Percentiles rank a stretch among this genome's conserved stretches.
These are phyloP conservation scores for Ceyx melanurus DNA, from an alignment of 2,113 vertebrate genomes.

Conservation along the genomic window DNA sequence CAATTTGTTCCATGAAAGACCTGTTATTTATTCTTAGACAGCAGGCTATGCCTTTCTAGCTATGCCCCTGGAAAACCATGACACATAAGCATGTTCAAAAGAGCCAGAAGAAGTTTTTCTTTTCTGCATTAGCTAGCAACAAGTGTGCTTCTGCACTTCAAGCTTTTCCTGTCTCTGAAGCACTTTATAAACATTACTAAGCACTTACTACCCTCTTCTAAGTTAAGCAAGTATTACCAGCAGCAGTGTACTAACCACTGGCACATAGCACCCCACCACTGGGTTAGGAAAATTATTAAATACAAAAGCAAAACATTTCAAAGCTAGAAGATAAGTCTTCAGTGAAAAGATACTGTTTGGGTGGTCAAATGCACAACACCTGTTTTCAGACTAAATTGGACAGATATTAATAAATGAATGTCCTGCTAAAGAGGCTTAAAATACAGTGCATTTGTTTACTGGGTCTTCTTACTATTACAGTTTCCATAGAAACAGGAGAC, in stretches of 20 bases:
- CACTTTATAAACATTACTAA: neutral
- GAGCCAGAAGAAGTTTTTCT: neutral
- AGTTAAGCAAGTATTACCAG: neutral
- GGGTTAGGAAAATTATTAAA: neutral
- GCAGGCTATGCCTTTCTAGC: neutral
- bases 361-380: neutral
- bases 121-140: neutral
- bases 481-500: conserved; percentile 65
- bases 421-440: conserved; percentile 6
- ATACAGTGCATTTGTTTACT: conserved; percentile 51
- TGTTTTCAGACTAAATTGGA: neutral
- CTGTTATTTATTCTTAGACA: neutral
- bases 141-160: neutral
- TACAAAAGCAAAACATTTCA: neutral
- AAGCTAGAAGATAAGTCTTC: neutral
- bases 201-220: neutral
- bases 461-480: conserved; percentile 41
- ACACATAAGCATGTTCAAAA: neutral
- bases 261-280: neutral
- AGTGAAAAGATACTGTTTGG: neutral
- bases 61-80: fast-evolving
- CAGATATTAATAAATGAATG: conserved; percentile 27
- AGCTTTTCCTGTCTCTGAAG: neutral
- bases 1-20: neutral
- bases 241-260: neutral